These are phyloP conservation scores for Corvus hawaiiensis DNA, from an alignment of 2,113 vertebrate genomes.

Conservation along the genomic window DNA sequence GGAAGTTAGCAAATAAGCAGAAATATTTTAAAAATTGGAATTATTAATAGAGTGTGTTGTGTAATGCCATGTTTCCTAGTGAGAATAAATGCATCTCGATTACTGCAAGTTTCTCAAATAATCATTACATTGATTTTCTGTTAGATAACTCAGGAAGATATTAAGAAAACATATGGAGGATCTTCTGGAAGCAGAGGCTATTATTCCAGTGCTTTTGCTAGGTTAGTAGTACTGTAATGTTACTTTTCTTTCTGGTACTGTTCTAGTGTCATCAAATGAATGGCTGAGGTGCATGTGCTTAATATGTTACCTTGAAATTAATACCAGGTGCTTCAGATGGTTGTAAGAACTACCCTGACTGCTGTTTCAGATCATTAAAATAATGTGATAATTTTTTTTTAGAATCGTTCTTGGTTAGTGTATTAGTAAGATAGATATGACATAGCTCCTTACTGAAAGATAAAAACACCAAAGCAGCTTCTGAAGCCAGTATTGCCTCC, in stretches of 20 bases:
- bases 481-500: not conserved
- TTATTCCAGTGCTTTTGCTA: slow-evolving; percentile 98
- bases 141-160: slow-evolving; percentile 97
- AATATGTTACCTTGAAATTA: not conserved
- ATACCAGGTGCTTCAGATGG: not conserved
- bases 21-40: not conserved
- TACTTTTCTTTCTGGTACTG: not conserved
- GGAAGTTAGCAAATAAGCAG: not conserved
- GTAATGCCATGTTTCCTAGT: not conserved
- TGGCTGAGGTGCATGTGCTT: not conserved
- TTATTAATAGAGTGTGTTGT: not conserved
- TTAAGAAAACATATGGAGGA: slow-evolving; percentile 96
- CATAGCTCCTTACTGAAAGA: not conserved
- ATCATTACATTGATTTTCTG: not conserved
- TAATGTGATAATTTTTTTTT: not conserved
- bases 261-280: not conserved
- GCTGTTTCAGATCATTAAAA: not conserved
- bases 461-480: not conserved
- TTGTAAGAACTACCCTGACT: not conserved
- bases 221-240: slow-evolving; percentile 70
- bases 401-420: not conserved
- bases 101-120: not conserved
- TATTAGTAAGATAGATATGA: not conserved
- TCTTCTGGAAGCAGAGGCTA: slow-evolving; percentile 96
- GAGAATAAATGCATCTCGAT: not conserved